Base-by-base conservation (phyloP, 2,888 invertebrate genomes). In the Odontocerum albicorne region DNA sequence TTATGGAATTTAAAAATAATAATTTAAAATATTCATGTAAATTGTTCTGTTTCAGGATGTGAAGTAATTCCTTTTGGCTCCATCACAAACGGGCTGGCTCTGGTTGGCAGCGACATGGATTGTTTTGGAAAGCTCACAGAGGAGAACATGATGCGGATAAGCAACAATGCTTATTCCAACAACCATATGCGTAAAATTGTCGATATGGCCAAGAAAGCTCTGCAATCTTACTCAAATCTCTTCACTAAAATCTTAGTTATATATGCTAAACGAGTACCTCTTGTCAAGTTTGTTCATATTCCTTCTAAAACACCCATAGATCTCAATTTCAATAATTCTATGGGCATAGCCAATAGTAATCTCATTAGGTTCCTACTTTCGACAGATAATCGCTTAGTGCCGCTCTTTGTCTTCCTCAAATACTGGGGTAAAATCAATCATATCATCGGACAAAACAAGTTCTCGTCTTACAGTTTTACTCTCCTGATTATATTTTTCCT, bases 241-340 rank as follows among this genome's bases (percentile, higher is more conserved):
- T 88, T 87, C 69, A 62, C 71, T 0, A 76, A 84, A 47, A 71
- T 88, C 13, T 65, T 84, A 17, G 71, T 83, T 39, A 88, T 90
- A 63, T 83, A 86, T 0, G 75, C 77, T 43, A 90, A 91, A 10
- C 85, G 86, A 67, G 88, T 87, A 3, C 92, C 92, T 19, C 88
- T 92, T 59, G 82, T 92, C 8, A 90, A 88, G 66, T 86, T 87
- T 67, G 73, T 76, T 57, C 87, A 90, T 66, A 62, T 71, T 1
- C 72, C 75, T 8, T 86, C 86, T 0, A 72, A 74, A 0, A 79
- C 84, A 16, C 80, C 80, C 64, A 84, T 88, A 63, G 92, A 92
- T 68, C 74, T 92, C 21, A 87, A 86, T 47, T 84, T 89, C 66
- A 86, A 85, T 63, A 87, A 85, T 40, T 77, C 81, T 13, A 75